Conservation (phyloP, 1,140 invertebrate species). For the Homalodisca vitripennis region DNA sequence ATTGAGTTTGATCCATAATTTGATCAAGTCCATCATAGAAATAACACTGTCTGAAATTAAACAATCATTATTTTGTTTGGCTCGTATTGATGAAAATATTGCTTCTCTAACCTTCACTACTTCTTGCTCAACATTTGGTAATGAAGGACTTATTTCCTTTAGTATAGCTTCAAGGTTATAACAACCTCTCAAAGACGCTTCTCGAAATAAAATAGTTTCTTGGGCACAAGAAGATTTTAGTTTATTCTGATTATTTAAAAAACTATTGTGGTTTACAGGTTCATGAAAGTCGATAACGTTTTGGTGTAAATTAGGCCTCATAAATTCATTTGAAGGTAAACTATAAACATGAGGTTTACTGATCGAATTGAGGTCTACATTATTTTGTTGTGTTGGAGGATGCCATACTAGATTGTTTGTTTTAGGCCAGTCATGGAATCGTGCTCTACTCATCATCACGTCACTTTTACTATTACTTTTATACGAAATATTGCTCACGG, state of each 20-base stretch:
- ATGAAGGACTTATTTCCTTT: background rate
- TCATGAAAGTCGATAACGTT: too few species aligned
- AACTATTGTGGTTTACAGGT: too few species aligned
- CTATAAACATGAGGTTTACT: too few species aligned
- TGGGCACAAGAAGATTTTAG: background rate
- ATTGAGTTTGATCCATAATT: conserved; percentile 15
- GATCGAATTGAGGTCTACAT: too few species aligned
- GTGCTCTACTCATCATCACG: too few species aligned
- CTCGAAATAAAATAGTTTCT: conserved; percentile 19
- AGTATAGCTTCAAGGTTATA: conserved; percentile 6
- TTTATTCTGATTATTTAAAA: background rate
- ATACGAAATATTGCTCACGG: background rate
- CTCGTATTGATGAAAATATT: conserved; percentile 11
- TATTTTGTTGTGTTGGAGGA: background rate
- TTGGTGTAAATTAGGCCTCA: background rate
- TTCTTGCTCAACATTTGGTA: background rate
- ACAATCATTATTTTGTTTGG: background rate
- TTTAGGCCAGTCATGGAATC: too few species aligned
- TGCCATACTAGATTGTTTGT: background rate
- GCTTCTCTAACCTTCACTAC: background rate
- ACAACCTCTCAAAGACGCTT: background rate
- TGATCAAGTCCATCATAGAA: conserved; percentile 8
- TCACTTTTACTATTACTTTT: too few species aligned
- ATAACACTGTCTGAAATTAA: background rate
- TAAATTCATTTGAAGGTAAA: background rate